Evolutionary conservation across 2,888 invertebrate species (phyloP), one percentile per base, ranked within the genome.

Genomic region (Drosophila rubida): DNA sequence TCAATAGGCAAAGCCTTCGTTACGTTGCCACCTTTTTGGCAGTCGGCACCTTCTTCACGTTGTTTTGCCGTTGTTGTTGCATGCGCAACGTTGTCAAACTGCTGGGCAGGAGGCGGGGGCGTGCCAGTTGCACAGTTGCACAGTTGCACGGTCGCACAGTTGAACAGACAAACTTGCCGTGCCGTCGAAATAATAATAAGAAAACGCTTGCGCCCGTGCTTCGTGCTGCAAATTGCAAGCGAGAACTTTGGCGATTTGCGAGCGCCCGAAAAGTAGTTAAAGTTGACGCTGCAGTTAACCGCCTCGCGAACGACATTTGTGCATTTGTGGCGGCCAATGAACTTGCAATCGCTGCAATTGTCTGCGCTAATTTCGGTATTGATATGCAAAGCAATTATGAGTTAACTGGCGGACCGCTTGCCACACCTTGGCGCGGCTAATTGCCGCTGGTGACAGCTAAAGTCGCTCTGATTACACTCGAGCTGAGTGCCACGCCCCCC

Each of bases 141-240:
- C 2, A 3, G 19, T 1, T 1, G 19, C n/a, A n/a, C 27, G 49
- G 23, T 1, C 2, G 19, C 2, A 19, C 2, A 3, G 19, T 1
- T 1, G 19, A 54, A 35, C 59, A 71, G 76, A 70, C 76, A 71
- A 74, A 70, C 58, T 74, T 44, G 35, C 22, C 46, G 51, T 48
- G 41, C 32, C 35, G n/a, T 32, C 5, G 53, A 69, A 73, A 74
- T 74, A 75, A 74, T 76, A 75, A 76, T 60, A 64, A 64, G 60
- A 72, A 77, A 73, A 61, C 68, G 73, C 73, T 67, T 63, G 13
- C 35, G 60, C 27, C 3, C 19, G 19, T 19, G 76, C 60, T 84
- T 79, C 87, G 84, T 84, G 84, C 79, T 72, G 84, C 72, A 84
- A 86, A 83, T 84, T 84, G 84, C 79, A 62, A 75, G 68, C 25